Evolutionary conservation across 2,797 vertebrate species (phyloP).

Genomic region (Micrastur ruficollis): DNA sequence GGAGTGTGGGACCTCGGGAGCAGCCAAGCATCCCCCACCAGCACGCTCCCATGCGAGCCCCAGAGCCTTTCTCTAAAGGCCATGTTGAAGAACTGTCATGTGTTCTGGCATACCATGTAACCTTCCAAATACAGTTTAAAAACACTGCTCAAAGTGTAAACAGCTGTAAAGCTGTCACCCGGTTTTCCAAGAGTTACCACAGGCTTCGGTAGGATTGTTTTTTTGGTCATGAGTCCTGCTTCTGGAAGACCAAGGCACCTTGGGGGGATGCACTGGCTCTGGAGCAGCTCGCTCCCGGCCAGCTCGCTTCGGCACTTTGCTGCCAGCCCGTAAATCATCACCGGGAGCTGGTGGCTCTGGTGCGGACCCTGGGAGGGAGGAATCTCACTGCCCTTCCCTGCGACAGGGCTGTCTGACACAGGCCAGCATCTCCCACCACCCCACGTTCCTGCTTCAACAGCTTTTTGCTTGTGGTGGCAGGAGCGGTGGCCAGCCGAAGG

Average conservation of each 20-base stretch:
- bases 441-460: fast-evolving
- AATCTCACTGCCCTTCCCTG: background rate
- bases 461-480: background rate
- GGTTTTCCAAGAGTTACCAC: background rate
- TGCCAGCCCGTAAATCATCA: background rate
- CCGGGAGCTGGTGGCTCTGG: fast-evolving
- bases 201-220: background rate
- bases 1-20: background rate
- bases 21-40: background rate
- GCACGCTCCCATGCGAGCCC: background rate
- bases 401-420: background rate
- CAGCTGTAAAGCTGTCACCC: background rate
- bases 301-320: background rate
- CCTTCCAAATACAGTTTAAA: background rate
- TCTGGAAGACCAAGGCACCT: background rate
- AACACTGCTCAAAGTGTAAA: background rate
- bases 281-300: background rate
- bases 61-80: background rate
- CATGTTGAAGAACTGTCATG: background rate
- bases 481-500: fast-evolving
- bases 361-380: fast-evolving
- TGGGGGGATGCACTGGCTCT: fast-evolving
- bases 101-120: background rate
- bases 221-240: background rate
- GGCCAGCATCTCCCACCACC: background rate